phyloP scores from a whole-genome alignment of 2,797 vertebrate species.

The Poeciliopsis presidionis region DNA sequence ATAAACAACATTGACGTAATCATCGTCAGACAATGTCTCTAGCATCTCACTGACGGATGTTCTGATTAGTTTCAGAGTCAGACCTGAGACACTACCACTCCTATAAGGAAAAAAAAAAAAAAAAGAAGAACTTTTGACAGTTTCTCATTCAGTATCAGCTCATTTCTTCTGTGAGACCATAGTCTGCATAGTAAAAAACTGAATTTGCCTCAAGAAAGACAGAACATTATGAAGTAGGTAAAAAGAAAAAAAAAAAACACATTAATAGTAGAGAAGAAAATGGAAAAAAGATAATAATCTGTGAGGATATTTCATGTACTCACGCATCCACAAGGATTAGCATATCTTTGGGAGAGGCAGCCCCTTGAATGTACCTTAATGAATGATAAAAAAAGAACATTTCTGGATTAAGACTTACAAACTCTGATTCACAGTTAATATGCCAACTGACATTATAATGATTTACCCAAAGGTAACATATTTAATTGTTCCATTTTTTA shows the following conservation, averaged over 20 bases:
- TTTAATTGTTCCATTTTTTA: not conserved
- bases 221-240: slow-evolving; percentile 27
- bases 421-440: not conserved
- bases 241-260: not conserved
- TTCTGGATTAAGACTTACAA: slow-evolving; percentile 17
- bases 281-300: slow-evolving; percentile 43
- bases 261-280: slow-evolving; percentile 31
- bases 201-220: slow-evolving; percentile 21
- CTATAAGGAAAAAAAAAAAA: slow-evolving; percentile 65
- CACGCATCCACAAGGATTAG: slow-evolving; percentile 98
- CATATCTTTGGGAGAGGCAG: slow-evolving; percentile 99
- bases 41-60: slow-evolving; percentile 98
- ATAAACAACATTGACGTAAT: slow-evolving; percentile 98
- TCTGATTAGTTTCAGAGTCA: slow-evolving; percentile 95
- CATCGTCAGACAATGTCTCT: slow-evolving; percentile 96
- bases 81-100: slow-evolving; percentile 95
- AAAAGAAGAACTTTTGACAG: slow-evolving; percentile 7
- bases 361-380: slow-evolving; percentile 97
- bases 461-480: not conserved
- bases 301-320: slow-evolving; percentile 71
- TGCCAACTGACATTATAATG: not conserved
- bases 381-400: slow-evolving; percentile 20
- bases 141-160: slow-evolving; percentile 21
- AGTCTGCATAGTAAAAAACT: slow-evolving; percentile 43
- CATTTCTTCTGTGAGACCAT: slow-evolving; percentile 32